Base-by-base conservation (phyloP, 2,113 vertebrate genomes). In the Oncorhynchus masou region DNA sequence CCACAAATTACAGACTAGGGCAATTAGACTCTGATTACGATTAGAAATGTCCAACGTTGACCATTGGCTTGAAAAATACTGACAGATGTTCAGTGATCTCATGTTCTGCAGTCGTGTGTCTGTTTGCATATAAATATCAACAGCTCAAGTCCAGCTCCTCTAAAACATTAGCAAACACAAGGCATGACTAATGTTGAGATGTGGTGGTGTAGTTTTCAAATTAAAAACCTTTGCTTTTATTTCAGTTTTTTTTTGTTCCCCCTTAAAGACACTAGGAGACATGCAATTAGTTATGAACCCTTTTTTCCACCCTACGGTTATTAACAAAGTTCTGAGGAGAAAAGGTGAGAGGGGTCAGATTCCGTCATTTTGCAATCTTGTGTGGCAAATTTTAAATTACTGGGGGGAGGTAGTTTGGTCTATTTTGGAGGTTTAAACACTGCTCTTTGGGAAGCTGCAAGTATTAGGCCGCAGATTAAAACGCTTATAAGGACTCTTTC, bases 81-180 rank as follows among this genome's bases (percentile, higher is more conserved):
- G 87, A 84, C 87, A 89, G 89, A 90, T 90, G 90, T 88, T 81
- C 79, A 68, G 74, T 74, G 79, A 60, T 74, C 84, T 72, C 51
- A 2, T 39, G 74, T 70, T 5, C 75, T 75, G 62, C 51, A 20
- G 70, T 78, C 78, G 9, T 49, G 20, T 54, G 31, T 48, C 51
- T 45, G 39, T 20, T 19, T 54, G 12, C 51, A 54, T 19, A 54
- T 19, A 54, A 4, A 51, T 51, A 51, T 51, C 12, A 51, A 51
- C 3, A 51, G 15, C 49, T 16, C 49, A 13, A 51, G 49, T 13
- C 49, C 49, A 16, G 12, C 2, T 51, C 49, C 3, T 51, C 49
- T 51, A 16, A 16, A 51, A 13, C 49, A 51, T 51, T 4, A 19
- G 3, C 16, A 54, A 54, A 54, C 51, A 54, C 51, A 15, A 54